Percentiles rank a stretch among this genome's conserved stretches.
phyloP scores from a whole-genome alignment of 1,140 invertebrate species.

The Temnothorax nylanderi region DNA sequence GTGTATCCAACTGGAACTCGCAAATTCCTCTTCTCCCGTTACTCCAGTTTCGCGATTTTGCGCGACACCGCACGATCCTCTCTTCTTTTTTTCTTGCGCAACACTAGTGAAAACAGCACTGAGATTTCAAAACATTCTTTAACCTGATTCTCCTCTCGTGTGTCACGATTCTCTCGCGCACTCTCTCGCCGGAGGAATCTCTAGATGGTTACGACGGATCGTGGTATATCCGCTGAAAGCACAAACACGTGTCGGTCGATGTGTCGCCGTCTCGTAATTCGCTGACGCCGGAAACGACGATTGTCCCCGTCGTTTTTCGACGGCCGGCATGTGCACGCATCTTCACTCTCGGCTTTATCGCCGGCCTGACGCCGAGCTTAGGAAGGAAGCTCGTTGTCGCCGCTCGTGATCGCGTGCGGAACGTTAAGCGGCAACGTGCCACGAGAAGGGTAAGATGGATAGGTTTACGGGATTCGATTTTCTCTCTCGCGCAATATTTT shows the following conservation, averaged over 20 bases:
- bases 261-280: slow-evolving; percentile 11
- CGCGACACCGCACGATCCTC: neutral
- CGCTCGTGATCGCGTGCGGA: neutral
- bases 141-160: slow-evolving; percentile 27
- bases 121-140: slow-evolving; percentile 13
- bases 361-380: neutral
- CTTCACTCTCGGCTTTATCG: slow-evolving; percentile 25
- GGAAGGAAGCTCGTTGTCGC: slow-evolving; percentile 30
- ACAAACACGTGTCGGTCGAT: slow-evolving; percentile 38
- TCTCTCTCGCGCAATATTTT: neutral
- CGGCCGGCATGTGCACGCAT: slow-evolving; percentile 27
- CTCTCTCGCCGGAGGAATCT: neutral
- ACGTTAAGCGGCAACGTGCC: slow-evolving; percentile 3
- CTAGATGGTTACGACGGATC: slow-evolving; percentile 27
- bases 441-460: slow-evolving; percentile 12
- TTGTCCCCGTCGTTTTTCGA: neutral
- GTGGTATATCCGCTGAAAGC: slow-evolving; percentile 38
- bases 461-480: slow-evolving; percentile 34
- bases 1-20: slow-evolving; percentile 9
- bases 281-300: neutral
- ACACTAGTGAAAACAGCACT: slow-evolving; percentile 21
- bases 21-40: neutral
- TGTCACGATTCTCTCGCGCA: neutral
- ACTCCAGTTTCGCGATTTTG: neutral
- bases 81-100: neutral